A percentile compares a stretch with the other conserved stretches of the same genome.
These are phyloP conservation scores for Syrrhaptes paradoxus DNA, from an alignment of 2,113 vertebrate genomes.

Conservation along the genomic window DNA sequence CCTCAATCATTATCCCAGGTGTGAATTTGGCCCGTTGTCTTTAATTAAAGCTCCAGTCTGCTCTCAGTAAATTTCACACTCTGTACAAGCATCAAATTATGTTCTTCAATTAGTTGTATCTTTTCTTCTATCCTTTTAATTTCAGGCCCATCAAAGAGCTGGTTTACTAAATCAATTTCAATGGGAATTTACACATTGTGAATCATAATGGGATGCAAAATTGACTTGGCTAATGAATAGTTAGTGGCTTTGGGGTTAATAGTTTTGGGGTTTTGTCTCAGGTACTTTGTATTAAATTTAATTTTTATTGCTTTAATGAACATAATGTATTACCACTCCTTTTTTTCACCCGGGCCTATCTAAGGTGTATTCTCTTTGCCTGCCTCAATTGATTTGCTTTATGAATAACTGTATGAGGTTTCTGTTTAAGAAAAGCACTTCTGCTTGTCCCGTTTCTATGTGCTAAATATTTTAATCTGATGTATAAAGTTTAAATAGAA, in stretches of 20 bases:
- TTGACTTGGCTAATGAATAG: conserved; percentile 81
- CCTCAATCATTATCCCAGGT: neutral
- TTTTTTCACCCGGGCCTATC: conserved; percentile 3
- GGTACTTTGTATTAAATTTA: conserved; percentile 75
- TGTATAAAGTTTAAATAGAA: neutral
- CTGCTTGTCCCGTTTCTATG: neutral
- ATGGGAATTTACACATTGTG: conserved; percentile 77
- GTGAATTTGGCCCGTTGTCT: conserved; percentile 58
- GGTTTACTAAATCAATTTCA: conserved; percentile 83
- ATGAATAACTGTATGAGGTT: conserved; percentile 37
- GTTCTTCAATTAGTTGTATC: conserved; percentile 72
- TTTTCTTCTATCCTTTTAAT: conserved; percentile 76
- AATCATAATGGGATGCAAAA: conserved; percentile 81
- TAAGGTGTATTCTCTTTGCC: conserved; percentile 44
- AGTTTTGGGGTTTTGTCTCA: conserved; percentile 73
- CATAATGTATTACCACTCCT: conserved; percentile 57
- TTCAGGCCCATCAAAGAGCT: conserved; percentile 73
- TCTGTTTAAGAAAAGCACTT: conserved; percentile 38
- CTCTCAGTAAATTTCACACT: conserved; percentile 53
- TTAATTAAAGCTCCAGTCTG: conserved; percentile 76
- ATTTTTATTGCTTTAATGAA: conserved; percentile 69
- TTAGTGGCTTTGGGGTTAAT: conserved; percentile 79
- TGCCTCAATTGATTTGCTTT: conserved; percentile 34
- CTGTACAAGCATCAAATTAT: conserved; percentile 62
- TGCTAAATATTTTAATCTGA: conserved; percentile 3